Evolutionary conservation across 2,113 vertebrate species (phyloP).

Genomic region (Lasiurus cinereus): DNA sequence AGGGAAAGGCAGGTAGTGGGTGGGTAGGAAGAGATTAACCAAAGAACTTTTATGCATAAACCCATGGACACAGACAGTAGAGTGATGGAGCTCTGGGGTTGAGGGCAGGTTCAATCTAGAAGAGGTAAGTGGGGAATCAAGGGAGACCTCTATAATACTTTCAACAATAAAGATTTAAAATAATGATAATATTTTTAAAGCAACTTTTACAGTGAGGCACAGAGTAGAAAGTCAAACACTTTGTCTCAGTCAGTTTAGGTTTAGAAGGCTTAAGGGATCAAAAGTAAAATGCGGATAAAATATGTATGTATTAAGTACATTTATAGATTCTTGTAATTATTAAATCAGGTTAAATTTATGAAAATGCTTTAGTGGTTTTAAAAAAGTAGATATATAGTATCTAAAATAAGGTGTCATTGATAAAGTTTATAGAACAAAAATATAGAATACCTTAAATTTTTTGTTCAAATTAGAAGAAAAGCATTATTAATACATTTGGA

Average conservation of each 20-base stretch:
- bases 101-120: no score
- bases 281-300: not conserved
- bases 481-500: not conserved
- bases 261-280: not conserved
- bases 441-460: not conserved
- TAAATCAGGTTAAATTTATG: not conserved
- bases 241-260: not conserved
- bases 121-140: no score
- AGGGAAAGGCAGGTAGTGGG: no score
- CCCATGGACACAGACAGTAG: no score
- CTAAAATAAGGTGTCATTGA: not conserved
- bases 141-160: no score
- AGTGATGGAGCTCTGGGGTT: no score
- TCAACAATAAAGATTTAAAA: no score
- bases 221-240: not conserved
- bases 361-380: not conserved
- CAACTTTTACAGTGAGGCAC: not conserved
- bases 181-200: not conserved
- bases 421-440: not conserved
- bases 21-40: no score
- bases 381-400: not conserved
- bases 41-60: no score
- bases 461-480: not conserved
- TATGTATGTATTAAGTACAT: not conserved
- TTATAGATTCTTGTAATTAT: not conserved